These are phyloP conservation scores for Nilaparvata lugens DNA, from an alignment of 1,140 invertebrate genomes.

Conservation along the genomic window DNA sequence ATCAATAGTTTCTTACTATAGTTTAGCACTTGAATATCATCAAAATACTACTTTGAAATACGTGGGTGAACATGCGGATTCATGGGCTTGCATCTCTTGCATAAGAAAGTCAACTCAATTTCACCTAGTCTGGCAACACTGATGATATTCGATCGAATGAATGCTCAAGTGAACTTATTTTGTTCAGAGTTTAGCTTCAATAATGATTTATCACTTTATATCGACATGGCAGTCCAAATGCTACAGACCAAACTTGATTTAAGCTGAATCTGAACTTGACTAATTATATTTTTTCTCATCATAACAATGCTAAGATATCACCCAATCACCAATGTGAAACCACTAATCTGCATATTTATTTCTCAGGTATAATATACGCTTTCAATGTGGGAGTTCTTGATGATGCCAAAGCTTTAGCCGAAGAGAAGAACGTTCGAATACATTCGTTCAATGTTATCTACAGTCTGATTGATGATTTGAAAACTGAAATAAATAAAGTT, in stretches of 20 bases:
- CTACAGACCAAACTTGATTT: background rate
- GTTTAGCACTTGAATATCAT: too few relatives aligned
- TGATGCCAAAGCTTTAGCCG: slow-evolving; percentile 40
- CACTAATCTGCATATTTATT: too few relatives aligned
- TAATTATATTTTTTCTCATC: background rate
- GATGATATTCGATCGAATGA: too few relatives aligned
- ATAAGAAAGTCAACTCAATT: too few relatives aligned
- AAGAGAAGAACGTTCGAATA: slow-evolving; percentile 47
- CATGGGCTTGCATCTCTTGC: too few relatives aligned
- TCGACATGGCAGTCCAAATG: background rate
- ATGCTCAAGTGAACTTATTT: too few relatives aligned
- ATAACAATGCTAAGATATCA: background rate
- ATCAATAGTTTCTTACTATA: too few relatives aligned
- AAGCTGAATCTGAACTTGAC: background rate
- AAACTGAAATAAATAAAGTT: slow-evolving; percentile 61
- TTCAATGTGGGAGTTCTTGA: slow-evolving; percentile 64
- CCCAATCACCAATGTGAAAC: background rate
- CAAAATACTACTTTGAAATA: too few relatives aligned
- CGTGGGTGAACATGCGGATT: too few relatives aligned
- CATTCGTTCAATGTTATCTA: slow-evolving; percentile 81
- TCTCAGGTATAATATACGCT: slow-evolving; percentile 68
- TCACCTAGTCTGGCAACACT: too few relatives aligned
- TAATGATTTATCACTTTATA: background rate
- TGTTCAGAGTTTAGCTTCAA: too few relatives aligned
- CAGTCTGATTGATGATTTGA: slow-evolving; percentile 80